Conservation (phyloP, 2,113 vertebrate species). For the Campylomormyrus tamandua region DNA sequence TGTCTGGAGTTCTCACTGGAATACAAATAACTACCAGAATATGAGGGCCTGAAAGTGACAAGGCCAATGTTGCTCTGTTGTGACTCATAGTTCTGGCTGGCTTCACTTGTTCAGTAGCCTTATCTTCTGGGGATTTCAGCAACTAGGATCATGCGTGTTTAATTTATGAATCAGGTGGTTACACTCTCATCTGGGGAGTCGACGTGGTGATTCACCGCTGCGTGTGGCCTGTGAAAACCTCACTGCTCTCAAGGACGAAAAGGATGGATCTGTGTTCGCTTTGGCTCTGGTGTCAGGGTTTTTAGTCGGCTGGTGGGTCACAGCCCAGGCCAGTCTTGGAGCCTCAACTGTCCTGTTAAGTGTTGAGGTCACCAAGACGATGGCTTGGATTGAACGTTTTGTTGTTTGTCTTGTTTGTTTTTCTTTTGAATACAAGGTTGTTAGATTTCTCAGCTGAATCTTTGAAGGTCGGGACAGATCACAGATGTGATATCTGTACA, state of each 20-base stretch:
- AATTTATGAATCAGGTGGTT: constrained; percentile 1
- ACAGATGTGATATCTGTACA: background rate
- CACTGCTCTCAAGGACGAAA: background rate
- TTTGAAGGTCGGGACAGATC: background rate
- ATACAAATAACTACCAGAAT: background rate
- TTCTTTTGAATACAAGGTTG: background rate
- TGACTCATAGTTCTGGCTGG: background rate
- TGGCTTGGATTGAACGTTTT: background rate
- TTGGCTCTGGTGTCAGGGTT: background rate
- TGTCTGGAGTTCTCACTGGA: background rate
- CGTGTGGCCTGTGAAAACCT: background rate
- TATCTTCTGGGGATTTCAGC: background rate
- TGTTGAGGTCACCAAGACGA: background rate
- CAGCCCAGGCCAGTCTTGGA: background rate
- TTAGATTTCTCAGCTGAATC: background rate
- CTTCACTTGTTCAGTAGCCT: background rate
- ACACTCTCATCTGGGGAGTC: background rate
- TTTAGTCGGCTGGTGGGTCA: background rate
- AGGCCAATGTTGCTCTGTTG: background rate
- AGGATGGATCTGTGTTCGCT: background rate
- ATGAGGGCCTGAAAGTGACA: background rate
- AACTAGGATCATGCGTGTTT: background rate
- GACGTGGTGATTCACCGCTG: background rate
- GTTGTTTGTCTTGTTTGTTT: background rate
- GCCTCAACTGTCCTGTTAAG: background rate